Evolutionary conservation across 2,113 vertebrate species (phyloP).

Genomic region (Otocyon megalotis): DNA sequence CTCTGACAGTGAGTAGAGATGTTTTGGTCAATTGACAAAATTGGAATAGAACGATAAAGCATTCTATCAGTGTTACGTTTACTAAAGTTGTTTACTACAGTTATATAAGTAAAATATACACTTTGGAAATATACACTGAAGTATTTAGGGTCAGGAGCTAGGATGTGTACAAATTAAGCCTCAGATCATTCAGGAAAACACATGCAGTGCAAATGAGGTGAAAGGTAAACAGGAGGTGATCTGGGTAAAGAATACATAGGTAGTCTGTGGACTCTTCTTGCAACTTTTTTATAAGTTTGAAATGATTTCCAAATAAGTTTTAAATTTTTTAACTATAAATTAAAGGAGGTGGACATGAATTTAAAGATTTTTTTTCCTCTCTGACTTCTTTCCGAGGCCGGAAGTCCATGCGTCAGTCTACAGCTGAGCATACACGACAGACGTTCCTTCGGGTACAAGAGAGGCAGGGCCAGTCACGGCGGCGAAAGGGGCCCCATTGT

Average conservation of each 20-base stretch:
- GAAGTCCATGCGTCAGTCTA: conserved; percentile 97
- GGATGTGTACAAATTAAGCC: neutral
- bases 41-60: neutral
- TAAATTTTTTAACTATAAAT: neutral
- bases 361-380: neutral
- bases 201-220: neutral
- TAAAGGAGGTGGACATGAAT: neutral
- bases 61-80: neutral
- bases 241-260: neutral
- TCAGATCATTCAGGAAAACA: conserved; percentile 29
- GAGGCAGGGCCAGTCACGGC: conserved; percentile 94
- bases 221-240: neutral
- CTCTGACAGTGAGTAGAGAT: conserved; percentile 90
- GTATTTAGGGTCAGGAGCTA: neutral
- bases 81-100: neutral
- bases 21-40: neutral
- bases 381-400: conserved; percentile 86
- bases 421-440: conserved; percentile 96
- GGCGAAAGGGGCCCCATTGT: conserved; percentile 91
- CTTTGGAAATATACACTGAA: neutral
- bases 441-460: conserved; percentile 96
- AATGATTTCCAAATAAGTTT: conserved; percentile 46
- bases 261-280: neutral
- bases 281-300: conserved; percentile 52
- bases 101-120: neutral